Percentiles rank a stretch among this genome's conserved stretches.
Evolutionary conservation across 2,888 invertebrate species (phyloP).

Genomic region (Euproctis similis): DNA sequence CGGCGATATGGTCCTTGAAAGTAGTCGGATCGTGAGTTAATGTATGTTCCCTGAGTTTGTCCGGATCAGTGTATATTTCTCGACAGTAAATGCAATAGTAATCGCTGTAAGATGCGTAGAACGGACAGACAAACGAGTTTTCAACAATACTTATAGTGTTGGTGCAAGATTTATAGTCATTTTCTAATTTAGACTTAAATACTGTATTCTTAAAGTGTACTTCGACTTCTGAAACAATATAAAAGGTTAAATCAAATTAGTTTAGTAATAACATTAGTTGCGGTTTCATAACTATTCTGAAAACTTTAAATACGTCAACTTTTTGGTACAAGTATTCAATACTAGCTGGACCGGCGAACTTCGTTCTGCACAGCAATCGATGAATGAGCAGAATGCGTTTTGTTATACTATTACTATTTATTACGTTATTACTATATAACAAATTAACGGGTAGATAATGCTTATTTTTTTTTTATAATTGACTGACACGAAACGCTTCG

Average conservation of each 20-base stretch:
- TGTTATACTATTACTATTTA: too few species aligned
- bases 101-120: conserved; percentile 52
- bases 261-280: not conserved
- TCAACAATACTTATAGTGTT: conserved; percentile 48
- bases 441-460: too few species aligned
- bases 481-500: too few species aligned
- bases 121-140: conserved; percentile 54
- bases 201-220: conserved; percentile 4
- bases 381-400: too few species aligned
- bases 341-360: too few species aligned
- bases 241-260: not conserved
- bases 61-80: conserved; percentile 49
- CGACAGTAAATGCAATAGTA: conserved; percentile 52
- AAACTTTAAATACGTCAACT: too few species aligned
- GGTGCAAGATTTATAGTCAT: conserved; percentile 31
- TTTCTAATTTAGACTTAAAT: conserved; percentile 30
- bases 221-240: conserved; percentile 15
- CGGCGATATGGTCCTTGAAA: conserved; percentile 36
- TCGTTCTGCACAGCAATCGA: too few species aligned
- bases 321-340: too few species aligned
- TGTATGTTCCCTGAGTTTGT: conserved; percentile 46
- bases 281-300: too few species aligned
- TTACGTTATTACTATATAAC: too few species aligned
- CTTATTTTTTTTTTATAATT: too few species aligned
- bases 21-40: conserved; percentile 42